These are phyloP conservation scores for Phyllostomus hastatus DNA, from an alignment of 2,113 vertebrate genomes.

Conservation along the genomic window DNA sequence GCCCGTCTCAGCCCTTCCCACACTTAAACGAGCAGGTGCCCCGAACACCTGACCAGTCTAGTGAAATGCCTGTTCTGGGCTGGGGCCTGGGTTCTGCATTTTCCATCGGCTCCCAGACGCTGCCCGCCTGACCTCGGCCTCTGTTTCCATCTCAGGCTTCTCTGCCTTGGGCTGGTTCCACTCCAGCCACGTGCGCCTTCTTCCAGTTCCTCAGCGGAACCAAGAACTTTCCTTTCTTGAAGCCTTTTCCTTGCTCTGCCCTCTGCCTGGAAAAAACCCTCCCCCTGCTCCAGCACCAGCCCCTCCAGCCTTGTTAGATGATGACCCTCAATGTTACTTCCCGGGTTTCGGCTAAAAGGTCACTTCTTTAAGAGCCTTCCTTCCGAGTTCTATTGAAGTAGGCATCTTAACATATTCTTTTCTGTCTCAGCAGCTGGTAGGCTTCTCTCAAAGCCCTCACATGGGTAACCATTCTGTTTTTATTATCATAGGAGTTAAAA, in stretches of 20 bases:
- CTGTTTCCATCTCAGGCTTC: neutral
- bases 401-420: neutral
- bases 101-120: neutral
- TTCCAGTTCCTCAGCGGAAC: neutral
- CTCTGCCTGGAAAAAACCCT: neutral
- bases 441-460: neutral
- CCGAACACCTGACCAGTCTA: fast-evolving
- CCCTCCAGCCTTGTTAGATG: neutral
- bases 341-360: neutral
- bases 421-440: neutral
- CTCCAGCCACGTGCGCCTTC: neutral
- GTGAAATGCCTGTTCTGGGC: neutral
- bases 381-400: neutral
- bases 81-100: no score
- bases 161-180: neutral
- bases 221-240: neutral
- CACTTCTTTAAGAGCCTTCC: neutral
- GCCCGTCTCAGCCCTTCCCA: neutral
- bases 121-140: neutral
- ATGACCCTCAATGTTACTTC: neutral
- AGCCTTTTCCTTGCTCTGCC: neutral
- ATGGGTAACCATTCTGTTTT: neutral
- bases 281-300: neutral
- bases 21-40: neutral
- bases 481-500: neutral